Conservation (phyloP, 2,113 vertebrate genomes). For the Falcunculus frontatus region DNA sequence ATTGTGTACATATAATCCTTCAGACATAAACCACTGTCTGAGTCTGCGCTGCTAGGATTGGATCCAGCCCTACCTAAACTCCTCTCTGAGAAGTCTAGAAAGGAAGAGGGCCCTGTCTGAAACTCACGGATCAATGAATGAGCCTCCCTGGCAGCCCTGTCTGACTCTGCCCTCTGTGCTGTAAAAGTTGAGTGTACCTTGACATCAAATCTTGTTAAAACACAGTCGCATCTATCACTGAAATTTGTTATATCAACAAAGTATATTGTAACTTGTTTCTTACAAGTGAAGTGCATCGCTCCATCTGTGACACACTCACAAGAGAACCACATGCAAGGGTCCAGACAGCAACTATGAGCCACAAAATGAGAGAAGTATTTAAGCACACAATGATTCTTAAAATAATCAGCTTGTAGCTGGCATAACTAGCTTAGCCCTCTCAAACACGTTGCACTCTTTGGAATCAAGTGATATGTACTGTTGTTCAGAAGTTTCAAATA, state of each 20-base stretch:
- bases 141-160: background rate
- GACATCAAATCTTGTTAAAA: background rate
- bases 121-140: background rate
- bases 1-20: background rate
- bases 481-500: background rate
- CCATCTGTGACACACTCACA: background rate
- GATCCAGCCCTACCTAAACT: background rate
- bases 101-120: background rate
- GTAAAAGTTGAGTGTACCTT: background rate
- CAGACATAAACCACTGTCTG: background rate
- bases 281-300: background rate
- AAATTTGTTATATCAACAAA: background rate
- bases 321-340: background rate
- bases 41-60: background rate
- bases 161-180: too few relatives aligned
- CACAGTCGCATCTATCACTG: background rate
- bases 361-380: background rate
- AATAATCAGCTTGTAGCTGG: background rate
- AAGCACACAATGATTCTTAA: background rate
- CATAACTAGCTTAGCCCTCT: background rate
- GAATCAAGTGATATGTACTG: background rate
- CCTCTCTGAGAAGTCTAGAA: background rate
- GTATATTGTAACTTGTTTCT: fast-evolving
- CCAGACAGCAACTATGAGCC: background rate
- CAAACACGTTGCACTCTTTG: fast-evolving